Base-by-base conservation (phyloP, 2,113 vertebrate genomes). In the Callipepla californica region DNA sequence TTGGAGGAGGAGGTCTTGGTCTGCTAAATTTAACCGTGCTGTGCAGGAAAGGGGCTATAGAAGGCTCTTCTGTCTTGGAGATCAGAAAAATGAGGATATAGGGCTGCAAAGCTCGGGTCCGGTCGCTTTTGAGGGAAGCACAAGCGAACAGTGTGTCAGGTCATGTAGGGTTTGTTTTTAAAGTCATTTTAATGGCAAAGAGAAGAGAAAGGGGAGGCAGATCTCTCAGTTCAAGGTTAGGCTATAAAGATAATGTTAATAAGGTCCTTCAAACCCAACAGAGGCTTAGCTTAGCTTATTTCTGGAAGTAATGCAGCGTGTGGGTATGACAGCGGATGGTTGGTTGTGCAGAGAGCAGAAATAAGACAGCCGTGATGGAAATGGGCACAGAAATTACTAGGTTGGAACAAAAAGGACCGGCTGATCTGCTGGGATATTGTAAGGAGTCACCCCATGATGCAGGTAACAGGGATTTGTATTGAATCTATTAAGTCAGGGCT, bases 401-500 rank as follows among this genome's bases (percentile, higher is more conserved):
- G 21, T 34, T 0, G 0, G 55, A 72, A 84, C 80, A 72, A 70
- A 66, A 44, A n/a, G 77, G 40, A 16, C 74, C 89, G 85, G 58
- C 78, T 69, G 22, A 22, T 80, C 55, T 80, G 63, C 55, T 85
- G 63, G 70, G 89, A 73, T 45, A 5, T 45, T 45, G 57, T 44
- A 92, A 85, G 79, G 85, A 87, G 67, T 85, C 87, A 36, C 85
- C 36, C 58, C 21, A 19, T 65, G 48, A 80, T 69, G 63, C 79
- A 82, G 82, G 17, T 87, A 89, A 47, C 53, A 69, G 78, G 72
- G 81, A 45, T 50, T 96, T 92, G 85, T 53, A 58, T 62, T 61
- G 48, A 82, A 62, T 91, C 72, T 89, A 51, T 89, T 85, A 87
- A 85, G 55, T 92, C 81, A 87, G 87, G 79, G 5, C 44, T 81